phyloP scores from a whole-genome alignment of 2,888 invertebrate species.

The Sceliomorpha sp. region DNA sequence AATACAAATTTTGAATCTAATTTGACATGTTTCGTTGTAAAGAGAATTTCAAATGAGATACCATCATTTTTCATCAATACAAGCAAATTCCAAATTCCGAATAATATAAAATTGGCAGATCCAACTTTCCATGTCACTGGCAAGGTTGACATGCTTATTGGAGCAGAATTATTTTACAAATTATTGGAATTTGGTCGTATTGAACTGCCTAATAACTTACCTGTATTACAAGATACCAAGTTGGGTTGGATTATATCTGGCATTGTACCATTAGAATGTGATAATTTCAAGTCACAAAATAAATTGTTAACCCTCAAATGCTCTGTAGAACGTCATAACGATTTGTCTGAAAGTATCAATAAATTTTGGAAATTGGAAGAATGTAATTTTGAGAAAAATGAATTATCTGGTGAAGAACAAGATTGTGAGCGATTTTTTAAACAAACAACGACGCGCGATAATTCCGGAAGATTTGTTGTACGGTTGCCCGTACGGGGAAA shows the following conservation, averaged over 20 bases:
- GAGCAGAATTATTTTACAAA: slow-evolving; percentile 25
- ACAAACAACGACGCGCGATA: neutral
- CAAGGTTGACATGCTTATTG: slow-evolving; percentile 28
- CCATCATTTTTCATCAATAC: slow-evolving; percentile 29
- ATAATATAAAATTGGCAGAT: slow-evolving; percentile 44
- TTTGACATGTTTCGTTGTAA: slow-evolving; percentile 30
- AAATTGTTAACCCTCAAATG: no score
- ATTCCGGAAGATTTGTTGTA: neutral
- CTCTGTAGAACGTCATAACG: no score
- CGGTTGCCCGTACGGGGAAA: slow-evolving; percentile 26
- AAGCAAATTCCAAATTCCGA: slow-evolving; percentile 26
- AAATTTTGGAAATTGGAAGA: slow-evolving; percentile 5
- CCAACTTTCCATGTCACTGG: slow-evolving; percentile 24
- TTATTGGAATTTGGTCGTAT: slow-evolving; percentile 26
- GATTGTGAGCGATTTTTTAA: slow-evolving; percentile 1
- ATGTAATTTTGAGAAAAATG: slow-evolving; percentile 4
- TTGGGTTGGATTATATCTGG: slow-evolving; percentile 43
- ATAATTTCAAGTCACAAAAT: no score
- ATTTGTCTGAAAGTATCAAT: neutral
- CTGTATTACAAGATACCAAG: slow-evolving; percentile 17
- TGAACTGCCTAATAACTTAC: slow-evolving; percentile 11
- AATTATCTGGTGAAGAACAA: neutral
- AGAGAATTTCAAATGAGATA: slow-evolving; percentile 33
- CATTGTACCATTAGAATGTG: no score
- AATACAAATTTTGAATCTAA: slow-evolving; percentile 7